Base-by-base conservation (phyloP, 2,888 invertebrate species). In the Zygogramma bicolorata region DNA sequence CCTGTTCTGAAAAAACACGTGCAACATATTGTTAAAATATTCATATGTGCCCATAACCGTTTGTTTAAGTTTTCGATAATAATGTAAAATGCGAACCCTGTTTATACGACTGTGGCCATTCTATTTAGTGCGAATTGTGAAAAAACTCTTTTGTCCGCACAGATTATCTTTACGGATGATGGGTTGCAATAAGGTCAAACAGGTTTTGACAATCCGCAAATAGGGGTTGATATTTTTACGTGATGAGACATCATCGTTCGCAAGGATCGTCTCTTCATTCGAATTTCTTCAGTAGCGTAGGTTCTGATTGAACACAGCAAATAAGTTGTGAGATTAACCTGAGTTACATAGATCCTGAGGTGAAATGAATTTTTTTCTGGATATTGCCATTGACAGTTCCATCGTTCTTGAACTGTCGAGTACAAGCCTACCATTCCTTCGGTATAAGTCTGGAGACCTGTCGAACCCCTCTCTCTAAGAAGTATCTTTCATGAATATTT, bases 101-200 rank as follows among this genome's bases (percentile, higher is more conserved):
- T 61, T 60, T 62, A 62, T 46, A 46, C 58, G 71, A 68, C 67
- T 67, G 46, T 62, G 42, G 29, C n/a, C 46, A 71, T 67, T 58
- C 62, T 63, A 71, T 71, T 68, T 68, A 59, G 63, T 68, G 71
- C 71, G 49, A 68, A 63, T 63, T 67, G 61, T 25, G 63, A 71
- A 71, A 67, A 67, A 62, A 67, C 25, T 53, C 71, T 63, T 63
- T 71, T 71, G 71, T 71, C 25, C 34, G 8, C 34, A 34, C 60
- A 67, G 66, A 71, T 74, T 70, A 68, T 70, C 71, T 77, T 80
- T 71, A 77, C 75, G 78, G 74, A 61, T 78, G 77, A 78, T 69
- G 65, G 67, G 74, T 71, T 71, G 70, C 75, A 78, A 65, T 75
- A 73, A 74, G 46, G 60, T 58, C 74, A 79, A 80, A 79, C 75